These are phyloP conservation scores for Dasyornis broadbenti DNA, from an alignment of 2,113 vertebrate species.

Conservation along the genomic window DNA sequence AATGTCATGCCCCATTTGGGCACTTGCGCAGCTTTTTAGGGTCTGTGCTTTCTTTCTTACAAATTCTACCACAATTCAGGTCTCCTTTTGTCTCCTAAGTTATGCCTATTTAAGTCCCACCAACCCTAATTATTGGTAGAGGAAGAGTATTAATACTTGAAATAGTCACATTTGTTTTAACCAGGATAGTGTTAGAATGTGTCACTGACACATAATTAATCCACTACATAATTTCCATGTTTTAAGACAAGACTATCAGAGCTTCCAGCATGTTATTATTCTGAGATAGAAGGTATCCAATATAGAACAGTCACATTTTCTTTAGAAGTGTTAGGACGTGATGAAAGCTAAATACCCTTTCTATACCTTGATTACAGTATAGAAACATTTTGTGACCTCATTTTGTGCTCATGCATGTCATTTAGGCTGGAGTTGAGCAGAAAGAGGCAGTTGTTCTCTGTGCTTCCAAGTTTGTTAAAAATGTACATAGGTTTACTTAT, in stretches of 20 bases:
- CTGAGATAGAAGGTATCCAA: background rate
- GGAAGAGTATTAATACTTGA: background rate
- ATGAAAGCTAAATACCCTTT: conserved; percentile 18
- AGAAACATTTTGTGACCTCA: background rate
- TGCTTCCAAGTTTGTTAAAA: conserved; percentile 9
- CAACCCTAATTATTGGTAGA: background rate
- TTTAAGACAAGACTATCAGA: background rate
- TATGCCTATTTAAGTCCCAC: background rate
- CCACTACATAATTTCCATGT: background rate
- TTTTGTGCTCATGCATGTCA: background rate
- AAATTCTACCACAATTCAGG: background rate
- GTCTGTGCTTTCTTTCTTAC: background rate
- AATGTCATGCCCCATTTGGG: background rate
- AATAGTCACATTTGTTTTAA: background rate
- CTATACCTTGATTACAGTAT: background rate
- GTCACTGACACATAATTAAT: background rate
- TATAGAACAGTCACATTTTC: background rate
- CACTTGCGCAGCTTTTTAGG: background rate
- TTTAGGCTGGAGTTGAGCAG: background rate
- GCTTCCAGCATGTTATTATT: background rate
- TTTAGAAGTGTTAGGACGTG: background rate
- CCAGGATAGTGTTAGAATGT: background rate
- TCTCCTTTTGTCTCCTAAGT: background rate
- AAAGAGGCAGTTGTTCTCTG: conserved; percentile 18
- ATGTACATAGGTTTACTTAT: background rate